phyloP scores from a whole-genome alignment of 2,888 invertebrate genomes.

The Aricia artaxerxes region DNA sequence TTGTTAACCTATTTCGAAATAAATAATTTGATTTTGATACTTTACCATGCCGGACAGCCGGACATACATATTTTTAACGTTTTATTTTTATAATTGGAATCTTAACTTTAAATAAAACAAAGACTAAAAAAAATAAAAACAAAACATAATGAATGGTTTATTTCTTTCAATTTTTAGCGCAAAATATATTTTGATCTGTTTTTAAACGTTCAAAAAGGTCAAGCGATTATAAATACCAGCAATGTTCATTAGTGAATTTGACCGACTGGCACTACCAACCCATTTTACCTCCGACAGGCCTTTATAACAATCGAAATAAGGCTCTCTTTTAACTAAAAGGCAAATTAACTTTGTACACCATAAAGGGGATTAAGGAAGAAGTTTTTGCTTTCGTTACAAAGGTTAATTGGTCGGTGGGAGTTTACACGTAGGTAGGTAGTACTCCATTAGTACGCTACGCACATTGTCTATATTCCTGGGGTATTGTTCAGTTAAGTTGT shows the following conservation, averaged over 20 bases:
- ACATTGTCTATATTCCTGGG: neutral
- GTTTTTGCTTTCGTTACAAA: slow-evolving; percentile 11
- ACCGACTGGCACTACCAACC: neutral
- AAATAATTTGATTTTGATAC: too few relatives aligned
- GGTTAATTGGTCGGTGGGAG: slow-evolving; percentile 14
- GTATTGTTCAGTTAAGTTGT: neutral
- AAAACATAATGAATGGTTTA: neutral
- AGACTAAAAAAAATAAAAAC: too few relatives aligned
- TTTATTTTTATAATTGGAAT: too few relatives aligned
- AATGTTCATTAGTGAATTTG: slow-evolving; percentile 6
- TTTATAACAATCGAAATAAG: neutral
- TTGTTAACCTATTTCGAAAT: too few relatives aligned
- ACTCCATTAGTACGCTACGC: neutral
- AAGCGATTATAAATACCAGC: neutral
- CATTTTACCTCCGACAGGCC: too few relatives aligned
- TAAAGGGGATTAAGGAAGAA: slow-evolving; percentile 11
- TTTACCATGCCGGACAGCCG: too few relatives aligned
- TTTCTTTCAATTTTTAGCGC: neutral
- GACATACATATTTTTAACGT: too few relatives aligned
- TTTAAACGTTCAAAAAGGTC: slow-evolving; percentile 21
- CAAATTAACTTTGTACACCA: neutral
- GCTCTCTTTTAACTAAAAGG: neutral
- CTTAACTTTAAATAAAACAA: too few relatives aligned
- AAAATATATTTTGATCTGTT: neutral
- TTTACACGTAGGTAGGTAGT: neutral